Evolutionary conservation across 37 sponge, comb jelly and placozoan species (phyloP), one percentile per base, ranked within the genome.

Genomic region (Lycopodina hypogea): DNA sequence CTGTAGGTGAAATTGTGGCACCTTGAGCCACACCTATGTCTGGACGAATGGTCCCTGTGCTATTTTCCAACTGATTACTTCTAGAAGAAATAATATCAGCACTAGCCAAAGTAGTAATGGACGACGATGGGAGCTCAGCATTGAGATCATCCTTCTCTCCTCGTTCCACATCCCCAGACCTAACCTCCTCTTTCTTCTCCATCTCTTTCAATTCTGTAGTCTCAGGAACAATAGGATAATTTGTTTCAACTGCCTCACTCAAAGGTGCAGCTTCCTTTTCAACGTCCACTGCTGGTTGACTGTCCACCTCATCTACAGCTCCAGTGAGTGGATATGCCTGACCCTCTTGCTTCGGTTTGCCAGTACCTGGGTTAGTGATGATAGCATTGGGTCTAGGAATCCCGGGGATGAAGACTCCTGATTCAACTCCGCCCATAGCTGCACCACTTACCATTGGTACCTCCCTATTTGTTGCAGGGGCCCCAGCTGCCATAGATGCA

Each of bases 341-440:
- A 23, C 28, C 60, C 6, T 6, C 28, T 26, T 26, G 28, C 60
- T 59, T 23, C 17, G 60, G 28, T 12, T 59, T 59, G 60, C 60
- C 18, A 4, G n/a, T 4, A 65, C 50, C 42, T 17, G 77, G 77
- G 41, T 63, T 1, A 57, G 48, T 77, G 50, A 77, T 77, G 35
- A 77, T 77, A 0, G 77, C 77, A 64, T 77, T 77, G 14, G 77
- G 77, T 22, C 51, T 59, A 48, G 53, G 73, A 23, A 24, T 48
- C 38, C 30, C 21, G n/a, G n/a, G 68, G n/a, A 35, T 23, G 60
- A 59, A 23, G 69, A 34, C 62, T 7, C 45, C 64, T 4, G 19
- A 69, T 68, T 2, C 78, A 8, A 33, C 78, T 62, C 23, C 64
- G 69, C 65, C 45, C 68, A 75, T 21, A 23, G 55, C 14, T 7